Conservation (phyloP, 2,797 vertebrate genomes). For the Macropodus opercularis region DNA sequence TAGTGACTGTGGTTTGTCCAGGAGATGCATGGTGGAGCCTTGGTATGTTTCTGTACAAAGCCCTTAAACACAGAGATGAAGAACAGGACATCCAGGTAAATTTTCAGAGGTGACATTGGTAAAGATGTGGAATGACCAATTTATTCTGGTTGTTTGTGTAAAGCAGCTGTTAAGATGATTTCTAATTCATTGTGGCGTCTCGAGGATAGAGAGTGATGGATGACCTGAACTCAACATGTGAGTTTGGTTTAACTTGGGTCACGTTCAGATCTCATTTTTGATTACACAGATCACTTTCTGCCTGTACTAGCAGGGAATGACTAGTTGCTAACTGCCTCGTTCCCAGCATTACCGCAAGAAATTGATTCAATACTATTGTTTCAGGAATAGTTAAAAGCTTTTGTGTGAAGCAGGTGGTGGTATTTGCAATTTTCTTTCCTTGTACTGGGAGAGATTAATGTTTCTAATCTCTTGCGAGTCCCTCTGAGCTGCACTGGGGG, state of each 20-base stretch:
- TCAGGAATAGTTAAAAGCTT: conserved; percentile 41
- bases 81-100: conserved; percentile 80
- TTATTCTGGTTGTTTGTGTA: conserved; percentile 17
- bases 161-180: not conserved
- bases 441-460: conserved; percentile 67
- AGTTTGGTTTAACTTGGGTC: no score
- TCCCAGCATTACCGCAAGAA: not conserved
- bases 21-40: conserved; percentile 75
- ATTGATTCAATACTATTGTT: conserved; percentile 26
- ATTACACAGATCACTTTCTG: not conserved
- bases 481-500: conserved; percentile 43
- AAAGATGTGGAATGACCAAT: conserved; percentile 22
- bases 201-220: not conserved
- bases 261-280: no score
- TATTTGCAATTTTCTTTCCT: conserved; percentile 53
- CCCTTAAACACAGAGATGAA: conserved; percentile 83
- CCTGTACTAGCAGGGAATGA: not conserved
- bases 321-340: not conserved
- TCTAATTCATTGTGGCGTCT: not conserved
- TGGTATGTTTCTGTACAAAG: conserved; percentile 84
- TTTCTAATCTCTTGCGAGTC: conserved; percentile 56
- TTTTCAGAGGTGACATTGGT: conserved; percentile 23
- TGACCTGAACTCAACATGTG: no score
- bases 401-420: conserved; percentile 39
- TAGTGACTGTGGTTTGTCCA: conserved; percentile 67